Evolutionary conservation across 92 coral and sea anemone genomes (phyloP).

Genomic region (Actinostola sp.): DNA sequence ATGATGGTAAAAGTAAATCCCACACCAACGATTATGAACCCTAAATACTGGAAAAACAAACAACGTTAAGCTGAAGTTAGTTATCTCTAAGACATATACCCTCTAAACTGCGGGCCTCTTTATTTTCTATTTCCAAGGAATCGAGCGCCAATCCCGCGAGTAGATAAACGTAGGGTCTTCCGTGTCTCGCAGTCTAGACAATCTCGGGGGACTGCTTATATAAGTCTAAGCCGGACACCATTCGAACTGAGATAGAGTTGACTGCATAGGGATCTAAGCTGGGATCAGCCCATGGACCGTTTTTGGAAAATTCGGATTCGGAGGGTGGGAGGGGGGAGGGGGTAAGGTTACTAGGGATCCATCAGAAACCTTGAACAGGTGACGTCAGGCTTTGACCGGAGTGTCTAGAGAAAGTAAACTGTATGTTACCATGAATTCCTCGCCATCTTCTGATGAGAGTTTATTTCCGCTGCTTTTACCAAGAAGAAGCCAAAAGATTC

Average conservation of each 20-base stretch:
- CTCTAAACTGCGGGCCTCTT: too few relatives aligned
- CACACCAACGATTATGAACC: conserved; percentile 36
- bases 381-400: too few relatives aligned
- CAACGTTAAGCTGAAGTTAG: background rate
- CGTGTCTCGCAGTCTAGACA: too few relatives aligned
- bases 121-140: too few relatives aligned
- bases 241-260: too few relatives aligned
- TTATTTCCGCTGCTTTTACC: conserved; percentile 57
- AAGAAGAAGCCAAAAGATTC: conserved; percentile 55
- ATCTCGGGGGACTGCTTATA: too few relatives aligned
- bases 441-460: conserved; percentile 32
- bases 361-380: background rate
- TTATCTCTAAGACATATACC: background rate
- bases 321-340: too few relatives aligned
- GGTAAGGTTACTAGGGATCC: background rate
- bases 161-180: background rate
- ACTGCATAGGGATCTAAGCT: too few relatives aligned
- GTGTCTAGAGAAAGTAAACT: too few relatives aligned
- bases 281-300: too few relatives aligned
- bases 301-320: too few relatives aligned
- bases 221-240: too few relatives aligned
- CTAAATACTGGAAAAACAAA: conserved; percentile 35
- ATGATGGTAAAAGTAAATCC: conserved; percentile 33
- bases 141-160: background rate
- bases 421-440: conserved; percentile 48